phyloP scores from a whole-genome alignment of 2,888 invertebrate genomes.

The Ennomos erosarius region DNA sequence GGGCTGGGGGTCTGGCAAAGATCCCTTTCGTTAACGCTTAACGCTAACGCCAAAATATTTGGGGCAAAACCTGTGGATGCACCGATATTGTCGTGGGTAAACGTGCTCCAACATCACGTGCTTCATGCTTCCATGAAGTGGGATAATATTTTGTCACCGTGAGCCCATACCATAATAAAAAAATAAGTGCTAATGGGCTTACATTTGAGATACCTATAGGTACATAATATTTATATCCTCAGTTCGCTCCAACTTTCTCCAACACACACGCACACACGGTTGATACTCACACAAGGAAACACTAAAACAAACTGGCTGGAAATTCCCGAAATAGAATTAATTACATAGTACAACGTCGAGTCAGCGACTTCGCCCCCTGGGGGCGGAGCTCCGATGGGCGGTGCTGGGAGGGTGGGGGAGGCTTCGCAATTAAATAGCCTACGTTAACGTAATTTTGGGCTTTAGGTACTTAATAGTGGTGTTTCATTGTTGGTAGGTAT shows the following conservation, averaged over 20 bases:
- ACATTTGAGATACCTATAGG: constrained; percentile 7
- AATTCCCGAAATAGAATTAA: constrained; percentile 67
- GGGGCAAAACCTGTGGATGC: too few species aligned
- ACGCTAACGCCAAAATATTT: too few species aligned
- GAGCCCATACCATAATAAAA: too few species aligned
- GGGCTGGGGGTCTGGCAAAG: too few species aligned
- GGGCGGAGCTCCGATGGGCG: constrained; percentile 48
- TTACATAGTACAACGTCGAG: constrained; percentile 50
- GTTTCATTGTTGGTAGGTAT: constrained; percentile 14
- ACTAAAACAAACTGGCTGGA: constrained; percentile 49
- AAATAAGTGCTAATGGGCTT: constrained; percentile 9
- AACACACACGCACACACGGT: constrained; percentile 7
- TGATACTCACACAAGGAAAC: constrained; percentile 34
- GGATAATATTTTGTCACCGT: too few species aligned
- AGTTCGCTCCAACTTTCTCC: constrained; percentile 12
- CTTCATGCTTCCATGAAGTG: too few species aligned
- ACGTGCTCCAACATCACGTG: too few species aligned
- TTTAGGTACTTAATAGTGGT: constrained; percentile 15
- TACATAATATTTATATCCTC: too few species aligned
- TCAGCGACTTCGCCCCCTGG: constrained; percentile 31
- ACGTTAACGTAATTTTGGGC: constrained; percentile 58
- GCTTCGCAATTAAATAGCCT: constrained; percentile 58
- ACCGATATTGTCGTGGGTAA: too few species aligned
- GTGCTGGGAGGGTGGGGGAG: constrained; percentile 37
- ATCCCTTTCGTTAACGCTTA: too few species aligned